Evolutionary conservation across 2,888 invertebrate genomes (phyloP).

Genomic region (Diploptera punctata): DNA sequence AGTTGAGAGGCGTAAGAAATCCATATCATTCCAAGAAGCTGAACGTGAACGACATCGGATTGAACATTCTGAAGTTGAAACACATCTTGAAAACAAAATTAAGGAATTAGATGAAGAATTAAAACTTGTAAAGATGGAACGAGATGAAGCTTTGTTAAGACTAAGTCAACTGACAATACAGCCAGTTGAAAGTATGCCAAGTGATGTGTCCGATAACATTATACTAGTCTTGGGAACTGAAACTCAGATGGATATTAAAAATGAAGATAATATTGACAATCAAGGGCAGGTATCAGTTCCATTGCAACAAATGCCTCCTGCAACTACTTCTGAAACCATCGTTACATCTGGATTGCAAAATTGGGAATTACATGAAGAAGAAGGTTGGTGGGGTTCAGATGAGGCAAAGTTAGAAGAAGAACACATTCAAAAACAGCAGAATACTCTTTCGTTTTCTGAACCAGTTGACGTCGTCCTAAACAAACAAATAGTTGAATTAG

Average conservation of each 20-base stretch:
- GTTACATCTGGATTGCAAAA: background rate
- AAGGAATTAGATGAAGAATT: constrained; percentile 21
- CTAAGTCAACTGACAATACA: constrained; percentile 16
- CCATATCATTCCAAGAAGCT: constrained; percentile 9
- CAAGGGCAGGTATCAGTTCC: background rate
- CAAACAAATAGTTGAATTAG: constrained; percentile 61
- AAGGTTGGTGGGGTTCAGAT: constrained; percentile 67
- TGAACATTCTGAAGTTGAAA: too few species aligned
- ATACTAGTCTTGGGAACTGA: background rate
- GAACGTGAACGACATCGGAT: too few species aligned
- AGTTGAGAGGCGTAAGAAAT: too few species aligned
- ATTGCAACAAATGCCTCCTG: background rate
- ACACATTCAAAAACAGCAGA: constrained; percentile 50
- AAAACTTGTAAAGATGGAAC: constrained; percentile 56
- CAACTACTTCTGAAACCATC: background rate
- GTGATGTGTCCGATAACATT: background rate
- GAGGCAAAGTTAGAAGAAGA: constrained; percentile 60
- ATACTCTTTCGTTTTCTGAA: constrained; percentile 43
- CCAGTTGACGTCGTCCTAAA: constrained; percentile 48
- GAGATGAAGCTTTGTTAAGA: constrained; percentile 58
- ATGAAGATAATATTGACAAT: too few species aligned
- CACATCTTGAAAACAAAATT: background rate
- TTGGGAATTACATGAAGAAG: constrained; percentile 53
- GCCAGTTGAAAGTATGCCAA: background rate
- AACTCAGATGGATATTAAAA: too few species aligned